Base-by-base conservation (phyloP, 2,113 vertebrate species). In the Plectropomus leopardus region DNA sequence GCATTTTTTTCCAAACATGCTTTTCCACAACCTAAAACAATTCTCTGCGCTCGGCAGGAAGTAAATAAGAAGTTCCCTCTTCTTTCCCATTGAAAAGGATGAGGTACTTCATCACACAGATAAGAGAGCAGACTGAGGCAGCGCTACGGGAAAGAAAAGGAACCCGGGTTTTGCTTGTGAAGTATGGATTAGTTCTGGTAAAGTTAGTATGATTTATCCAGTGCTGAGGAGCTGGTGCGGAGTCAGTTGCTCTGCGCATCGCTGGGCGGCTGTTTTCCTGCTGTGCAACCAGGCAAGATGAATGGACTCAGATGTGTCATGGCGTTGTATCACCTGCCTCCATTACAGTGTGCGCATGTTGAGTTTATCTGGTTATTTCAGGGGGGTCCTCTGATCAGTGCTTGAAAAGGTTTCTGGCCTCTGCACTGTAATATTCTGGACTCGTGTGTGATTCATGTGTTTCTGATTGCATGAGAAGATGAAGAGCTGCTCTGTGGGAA, bases 171-270 rank as follows among this genome's bases (percentile, higher is more conserved):
- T 53, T 64, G 60, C 50, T 70, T 65, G 75, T 85, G 83, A 88
- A 73, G 80, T 88, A 88, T 91, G 75, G 86, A 93, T 94, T 86
- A 82, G 76, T 89, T 88, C 78, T 89, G 81, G 81, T 91, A 86
- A 92, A 93, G 87, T 91, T 90, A 3, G 67, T 83, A 75, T 87
- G 88, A 94, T 92, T 87, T 85, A 86, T 93, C 82, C 84, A 26
- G 36, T 64, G 72, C 66, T 61, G 54, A 9, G 63, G 68, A 88
- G 59, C 66, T 42, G 81, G n/a, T 51, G 80, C 14, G 7, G 51
- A 69, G 55, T 71, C 60, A 3, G 80, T 58, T 68, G 54, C 69
- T 72, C 5, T 44, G 50, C 4, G 23, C 47, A 66, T 83, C 9
- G 36, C 69, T 40, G 36, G 1, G 40, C 68, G 47, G 75, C 80